These are phyloP conservation scores for Thripadectes ignobilis DNA, from an alignment of 2,797 vertebrate species.

Conservation along the genomic window DNA sequence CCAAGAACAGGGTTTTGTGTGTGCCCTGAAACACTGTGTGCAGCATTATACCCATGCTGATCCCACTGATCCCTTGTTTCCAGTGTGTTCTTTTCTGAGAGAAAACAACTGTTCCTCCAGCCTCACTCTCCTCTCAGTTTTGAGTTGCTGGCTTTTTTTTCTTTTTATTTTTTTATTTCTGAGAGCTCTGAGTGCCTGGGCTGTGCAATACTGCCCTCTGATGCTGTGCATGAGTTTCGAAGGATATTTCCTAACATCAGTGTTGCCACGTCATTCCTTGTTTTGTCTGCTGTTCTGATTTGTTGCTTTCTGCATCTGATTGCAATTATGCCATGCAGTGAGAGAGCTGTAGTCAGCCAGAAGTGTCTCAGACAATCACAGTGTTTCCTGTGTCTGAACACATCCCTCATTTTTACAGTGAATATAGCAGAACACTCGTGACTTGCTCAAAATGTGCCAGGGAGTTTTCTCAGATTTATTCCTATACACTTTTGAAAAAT, in stretches of 20 bases:
- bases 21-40: not conserved
- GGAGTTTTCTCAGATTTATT: not conserved
- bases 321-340: not conserved
- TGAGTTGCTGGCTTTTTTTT: not conserved
- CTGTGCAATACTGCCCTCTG: conserved; percentile 58
- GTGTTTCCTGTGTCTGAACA: not conserved
- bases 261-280: not conserved
- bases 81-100: not conserved
- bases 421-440: not conserved
- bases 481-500: not conserved
- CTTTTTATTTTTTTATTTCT: fast-evolving
- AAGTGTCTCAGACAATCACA: not conserved
- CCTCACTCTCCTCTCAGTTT: not conserved
- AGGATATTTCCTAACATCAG: not conserved
- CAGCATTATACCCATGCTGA: not conserved
- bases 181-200: not conserved
- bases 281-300: not conserved
- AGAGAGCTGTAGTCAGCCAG: not conserved
- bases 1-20: not conserved
- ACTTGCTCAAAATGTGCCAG: not conserved
- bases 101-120: not conserved
- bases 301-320: not conserved
- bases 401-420: not conserved
- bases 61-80: not conserved
- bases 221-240: not conserved